Evolutionary conservation across 1,140 invertebrate species (phyloP).

Genomic region (Aphidius gifuensis): DNA sequence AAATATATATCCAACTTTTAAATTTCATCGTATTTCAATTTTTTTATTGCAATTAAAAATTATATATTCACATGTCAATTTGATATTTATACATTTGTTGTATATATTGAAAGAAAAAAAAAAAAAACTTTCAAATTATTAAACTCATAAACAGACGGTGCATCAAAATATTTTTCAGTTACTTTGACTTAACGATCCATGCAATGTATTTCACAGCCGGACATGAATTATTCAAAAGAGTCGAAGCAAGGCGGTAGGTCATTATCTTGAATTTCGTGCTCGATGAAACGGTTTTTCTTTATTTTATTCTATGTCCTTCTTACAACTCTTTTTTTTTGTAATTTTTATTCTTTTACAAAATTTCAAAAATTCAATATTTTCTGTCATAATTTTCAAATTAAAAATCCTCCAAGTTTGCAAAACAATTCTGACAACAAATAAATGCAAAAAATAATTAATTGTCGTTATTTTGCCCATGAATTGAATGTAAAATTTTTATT

Average conservation of each 20-base stretch:
- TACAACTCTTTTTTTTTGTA: not conserved
- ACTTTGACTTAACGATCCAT: constrained; percentile 26
- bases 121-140: constrained; percentile 11
- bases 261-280: constrained; percentile 29
- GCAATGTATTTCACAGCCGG: constrained; percentile 26
- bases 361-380: no score
- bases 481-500: no score
- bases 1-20: no score
- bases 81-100: not conserved
- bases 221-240: constrained; percentile 29
- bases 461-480: no score
- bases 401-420: no score
- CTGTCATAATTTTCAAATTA: no score
- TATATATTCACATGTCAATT: constrained; percentile 7
- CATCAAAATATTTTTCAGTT: constrained; percentile 20
- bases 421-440: no score
- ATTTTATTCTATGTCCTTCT: constrained; percentile 14
- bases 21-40: no score
- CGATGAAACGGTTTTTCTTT: constrained; percentile 24
- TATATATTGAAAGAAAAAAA: not conserved
- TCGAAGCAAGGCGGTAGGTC: constrained; percentile 27
- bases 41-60: constrained; percentile 9
- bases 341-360: no score
- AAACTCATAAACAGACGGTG: constrained; percentile 19
- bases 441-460: no score